Conservation (phyloP, 1,140 invertebrate species). For the Bombus consobrinus region DNA sequence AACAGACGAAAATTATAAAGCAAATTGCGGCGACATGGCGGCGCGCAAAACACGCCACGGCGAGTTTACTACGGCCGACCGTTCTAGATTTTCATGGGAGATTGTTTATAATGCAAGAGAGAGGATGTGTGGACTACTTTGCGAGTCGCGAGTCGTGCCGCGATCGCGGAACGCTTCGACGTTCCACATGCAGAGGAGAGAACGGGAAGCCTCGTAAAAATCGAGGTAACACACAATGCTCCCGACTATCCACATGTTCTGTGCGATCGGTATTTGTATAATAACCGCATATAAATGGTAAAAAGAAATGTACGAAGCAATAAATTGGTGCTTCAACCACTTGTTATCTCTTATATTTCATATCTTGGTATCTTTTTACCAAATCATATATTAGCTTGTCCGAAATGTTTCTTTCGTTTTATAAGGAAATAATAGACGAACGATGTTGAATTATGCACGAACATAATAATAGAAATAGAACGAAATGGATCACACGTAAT, state of each 20-base stretch:
- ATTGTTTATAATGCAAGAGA: slow-evolving; percentile 80
- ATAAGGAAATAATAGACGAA: too few relatives aligned
- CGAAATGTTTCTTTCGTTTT: too few relatives aligned
- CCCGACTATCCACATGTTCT: background rate
- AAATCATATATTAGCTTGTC: too few relatives aligned
- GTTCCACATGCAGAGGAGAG: slow-evolving; percentile 62
- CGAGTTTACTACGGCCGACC: slow-evolving; percentile 68
- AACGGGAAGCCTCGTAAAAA: slow-evolving; percentile 59
- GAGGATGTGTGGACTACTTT: slow-evolving; percentile 80
- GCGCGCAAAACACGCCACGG: slow-evolving; percentile 29
- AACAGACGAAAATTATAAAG: background rate
- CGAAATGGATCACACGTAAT: too few relatives aligned
- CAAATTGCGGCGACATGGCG: background rate
- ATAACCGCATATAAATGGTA: background rate
- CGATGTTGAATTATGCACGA: too few relatives aligned
- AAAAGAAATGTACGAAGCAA: background rate
- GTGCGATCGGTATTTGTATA: background rate
- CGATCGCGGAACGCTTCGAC: slow-evolving; percentile 52
- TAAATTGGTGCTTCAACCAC: background rate
- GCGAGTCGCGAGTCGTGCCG: slow-evolving; percentile 49
- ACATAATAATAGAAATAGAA: too few relatives aligned
- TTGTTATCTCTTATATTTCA: background rate
- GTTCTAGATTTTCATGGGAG: slow-evolving; percentile 80
- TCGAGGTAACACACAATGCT: slow-evolving; percentile 22
- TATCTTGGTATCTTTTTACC: too few relatives aligned